Evolutionary conservation across 2,113 vertebrate genomes (phyloP), one percentile per base, ranked within the genome.

Genomic region (Sebastes fasciatus): DNA sequence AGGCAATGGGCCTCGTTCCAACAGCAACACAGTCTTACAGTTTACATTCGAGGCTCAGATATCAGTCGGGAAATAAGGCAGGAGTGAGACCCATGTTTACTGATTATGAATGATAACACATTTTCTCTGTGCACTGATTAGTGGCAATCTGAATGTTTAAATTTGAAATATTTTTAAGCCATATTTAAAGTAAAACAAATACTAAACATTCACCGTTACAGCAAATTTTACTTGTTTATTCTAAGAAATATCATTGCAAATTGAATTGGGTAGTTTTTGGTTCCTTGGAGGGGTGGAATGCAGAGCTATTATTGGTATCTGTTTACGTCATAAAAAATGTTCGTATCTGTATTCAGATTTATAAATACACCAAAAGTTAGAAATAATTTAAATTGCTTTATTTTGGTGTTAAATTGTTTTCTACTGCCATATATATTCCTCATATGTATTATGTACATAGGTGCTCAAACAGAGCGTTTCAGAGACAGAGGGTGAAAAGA

Each of bases 11-110:
- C 87, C 45, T 64, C 16, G 48, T 80, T 91, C 86, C 84, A 91
- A 85, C 1, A 77, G 68, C 75, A 86, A 86, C 87, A 88, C 80
- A 73, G 65, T 51, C 79, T 81, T 81, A 84, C 85, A 90, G 80
- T 90, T 92, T 84, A 78, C 75, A 86, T 84, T 73, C 48, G 42
- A 71, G 26, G 73, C 74, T 79, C 51, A 69, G 43, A 10, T 82
- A 72, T 77, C 73, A 71, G 48, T 74, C 70, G 64, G 64, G n/a
- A 87, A 84, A 58, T 70, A 61, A 40, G 42, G 67, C 14, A 19
- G 42, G 52, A n/a, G 19, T 48, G 63, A 76, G 26, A 78, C 52
- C 8, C 77, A 73, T 57, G 70, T 71, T 74, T 76, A 66, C 45
- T 16, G 34, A 19, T 43, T 3, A 13, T 64, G 42, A 67, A 74